Evolutionary conservation across 2,113 vertebrate genomes (phyloP).

Genomic region (Nothoprocta pentlandii): DNA sequence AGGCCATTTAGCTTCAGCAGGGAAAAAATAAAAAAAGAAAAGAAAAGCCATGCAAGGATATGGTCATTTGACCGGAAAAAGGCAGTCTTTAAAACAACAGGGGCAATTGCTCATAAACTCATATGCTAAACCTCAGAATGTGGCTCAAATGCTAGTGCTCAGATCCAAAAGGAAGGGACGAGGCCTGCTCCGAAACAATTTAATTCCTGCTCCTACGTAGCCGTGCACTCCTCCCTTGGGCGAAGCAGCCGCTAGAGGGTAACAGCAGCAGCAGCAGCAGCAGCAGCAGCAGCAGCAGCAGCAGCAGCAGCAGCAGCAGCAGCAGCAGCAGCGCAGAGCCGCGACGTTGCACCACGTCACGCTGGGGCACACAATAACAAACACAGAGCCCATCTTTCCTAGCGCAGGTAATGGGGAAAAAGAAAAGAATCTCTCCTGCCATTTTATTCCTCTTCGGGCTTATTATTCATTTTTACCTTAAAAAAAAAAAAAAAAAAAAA

Average conservation of each 20-base stretch:
- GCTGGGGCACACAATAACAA: background rate
- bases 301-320: no score
- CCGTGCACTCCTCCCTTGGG: background rate
- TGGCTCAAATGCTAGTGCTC: background rate
- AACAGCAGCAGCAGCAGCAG: background rate
- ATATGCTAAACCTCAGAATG: background rate
- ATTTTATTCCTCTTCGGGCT: background rate
- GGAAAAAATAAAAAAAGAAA: background rate
- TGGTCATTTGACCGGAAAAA: background rate
- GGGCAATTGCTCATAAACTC: background rate
- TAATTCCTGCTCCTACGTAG: rapidly evolving
- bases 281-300: no score
- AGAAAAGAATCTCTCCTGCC: background rate
- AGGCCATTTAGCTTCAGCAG: background rate
- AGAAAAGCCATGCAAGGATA: background rate
- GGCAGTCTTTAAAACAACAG: background rate
- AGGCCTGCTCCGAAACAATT: background rate
- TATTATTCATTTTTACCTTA: no score
- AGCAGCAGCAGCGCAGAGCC: no score
- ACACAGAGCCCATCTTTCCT: rapidly evolving
- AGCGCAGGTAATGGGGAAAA: background rate
- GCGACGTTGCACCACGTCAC: background rate
- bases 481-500: no score
- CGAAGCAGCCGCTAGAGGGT: background rate
- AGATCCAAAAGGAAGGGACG: background rate